Evolutionary conservation across 2,888 invertebrate species (phyloP).

Genomic region (Dryobota labecula): DNA sequence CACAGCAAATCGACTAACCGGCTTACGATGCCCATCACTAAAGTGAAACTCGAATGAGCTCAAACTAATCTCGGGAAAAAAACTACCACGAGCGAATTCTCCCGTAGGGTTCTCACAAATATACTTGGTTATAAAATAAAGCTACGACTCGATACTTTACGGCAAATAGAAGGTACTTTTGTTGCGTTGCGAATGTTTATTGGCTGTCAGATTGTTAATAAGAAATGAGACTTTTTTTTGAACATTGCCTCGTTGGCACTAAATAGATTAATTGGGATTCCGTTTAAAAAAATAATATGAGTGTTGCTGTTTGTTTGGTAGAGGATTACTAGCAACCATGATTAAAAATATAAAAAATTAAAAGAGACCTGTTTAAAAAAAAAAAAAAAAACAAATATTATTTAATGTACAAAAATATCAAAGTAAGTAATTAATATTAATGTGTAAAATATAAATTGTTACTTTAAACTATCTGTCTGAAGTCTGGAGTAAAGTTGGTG

Average conservation of each 20-base stretch:
- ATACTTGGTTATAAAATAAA: conserved; percentile 56
- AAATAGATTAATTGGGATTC: too few relatives aligned
- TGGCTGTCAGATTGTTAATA: conserved; percentile 25
- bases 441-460: too few relatives aligned
- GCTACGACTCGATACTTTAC: conserved; percentile 10
- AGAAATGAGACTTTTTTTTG: conserved; percentile 20
- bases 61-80: conserved; percentile 59
- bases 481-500: too few relatives aligned
- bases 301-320: too few relatives aligned
- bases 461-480: too few relatives aligned
- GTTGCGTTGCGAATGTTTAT: conserved; percentile 34
- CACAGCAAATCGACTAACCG: conserved; percentile 17
- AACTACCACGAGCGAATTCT: conserved; percentile 33
- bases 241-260: not conserved
- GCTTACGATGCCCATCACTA: conserved; percentile 44
- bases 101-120: conserved; percentile 39
- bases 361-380: too few relatives aligned
- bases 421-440: too few relatives aligned
- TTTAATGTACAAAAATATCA: too few relatives aligned
- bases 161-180: conserved; percentile 21
- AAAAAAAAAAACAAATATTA: too few relatives aligned
- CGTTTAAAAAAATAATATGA: too few relatives aligned
- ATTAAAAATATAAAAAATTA: too few relatives aligned
- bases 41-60: conserved; percentile 44
- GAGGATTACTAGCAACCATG: too few relatives aligned